Conservation (phyloP, 2,888 invertebrate species). For the Eilema depressum region DNA sequence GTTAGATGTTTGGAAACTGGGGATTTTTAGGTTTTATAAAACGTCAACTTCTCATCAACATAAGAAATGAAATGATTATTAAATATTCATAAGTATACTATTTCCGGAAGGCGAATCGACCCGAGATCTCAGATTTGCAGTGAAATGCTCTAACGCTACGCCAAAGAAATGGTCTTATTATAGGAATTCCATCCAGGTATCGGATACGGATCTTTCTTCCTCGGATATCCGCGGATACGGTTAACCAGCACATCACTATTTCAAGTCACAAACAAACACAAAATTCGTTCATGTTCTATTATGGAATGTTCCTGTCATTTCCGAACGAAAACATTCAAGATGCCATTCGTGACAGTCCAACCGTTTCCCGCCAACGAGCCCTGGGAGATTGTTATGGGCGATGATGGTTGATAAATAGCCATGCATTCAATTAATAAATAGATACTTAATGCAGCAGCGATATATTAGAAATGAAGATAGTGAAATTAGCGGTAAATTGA, state of each 20-base stretch:
- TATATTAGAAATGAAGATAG: neutral
- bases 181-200: too few species aligned
- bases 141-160: too few species aligned
- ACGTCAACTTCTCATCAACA: too few species aligned
- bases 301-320: constrained; percentile 15
- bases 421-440: neutral
- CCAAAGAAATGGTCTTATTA: too few species aligned
- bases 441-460: neutral
- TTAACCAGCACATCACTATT: neutral
- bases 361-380: constrained; percentile 44
- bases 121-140: too few species aligned
- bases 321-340: constrained; percentile 22
- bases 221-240: neutral
- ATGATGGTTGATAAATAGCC: neutral
- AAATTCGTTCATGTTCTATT: neutral
- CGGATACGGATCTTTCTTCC: neutral
- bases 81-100: too few species aligned
- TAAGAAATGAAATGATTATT: too few species aligned
- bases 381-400: neutral
- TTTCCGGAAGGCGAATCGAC: too few species aligned
- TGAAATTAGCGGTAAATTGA: neutral
- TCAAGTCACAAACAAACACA: neutral
- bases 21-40: too few species aligned
- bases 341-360: constrained; percentile 21
- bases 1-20: too few species aligned